Evolutionary conservation across 2,113 vertebrate genomes (phyloP), one percentile per base, ranked within the genome.

Genomic region (Gymnogyps californianus): DNA sequence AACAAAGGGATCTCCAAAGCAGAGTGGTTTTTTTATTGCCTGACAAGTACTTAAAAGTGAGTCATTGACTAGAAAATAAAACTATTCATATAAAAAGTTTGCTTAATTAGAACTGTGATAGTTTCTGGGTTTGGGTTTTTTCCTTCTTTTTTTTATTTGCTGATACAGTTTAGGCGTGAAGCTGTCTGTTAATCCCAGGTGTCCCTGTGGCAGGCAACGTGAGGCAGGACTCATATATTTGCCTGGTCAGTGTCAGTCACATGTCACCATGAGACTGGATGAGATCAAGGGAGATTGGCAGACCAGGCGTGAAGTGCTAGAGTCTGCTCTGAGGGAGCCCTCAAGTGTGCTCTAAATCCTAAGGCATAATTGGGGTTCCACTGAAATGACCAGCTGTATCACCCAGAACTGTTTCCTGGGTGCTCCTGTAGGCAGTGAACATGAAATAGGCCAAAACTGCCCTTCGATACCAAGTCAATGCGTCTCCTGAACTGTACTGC

Each of bases 21-120:
- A 64, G 29, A 9, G 18, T 32, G 25, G 2, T 3, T 29, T 70
- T 28, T 77, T 58, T 36, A 9, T 46, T 58, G 17, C 1, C 0
- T 55, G 29, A 40, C 9, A 31, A 66, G n/a, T 71, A 38, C 32
- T 72, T 65, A 4, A 57, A 57, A 87, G 38, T 31, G 31, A 91
- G 6, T 54, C 4, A 46, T 46, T 94, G n/a, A 42, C 32, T 70
- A 61, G 46, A 58, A 84, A 58, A 58, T 14, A 61, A 69, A 59
- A 59, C 2, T 71, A 22, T 26, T 58, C 5, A 2, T 22, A 6
- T 22, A 9, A 61, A 44, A 86, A 17, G 3, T 51, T 72, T 47
- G 11, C 40, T 36, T 78, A 34, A 40, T 81, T 78, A 25, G 54
- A 26, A 29, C 13, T 38, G 51, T 46, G 38, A 29, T 22, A 11